These are phyloP conservation scores for Pegoplata infirma DNA, from an alignment of 2,888 invertebrate species.

Conservation along the genomic window DNA sequence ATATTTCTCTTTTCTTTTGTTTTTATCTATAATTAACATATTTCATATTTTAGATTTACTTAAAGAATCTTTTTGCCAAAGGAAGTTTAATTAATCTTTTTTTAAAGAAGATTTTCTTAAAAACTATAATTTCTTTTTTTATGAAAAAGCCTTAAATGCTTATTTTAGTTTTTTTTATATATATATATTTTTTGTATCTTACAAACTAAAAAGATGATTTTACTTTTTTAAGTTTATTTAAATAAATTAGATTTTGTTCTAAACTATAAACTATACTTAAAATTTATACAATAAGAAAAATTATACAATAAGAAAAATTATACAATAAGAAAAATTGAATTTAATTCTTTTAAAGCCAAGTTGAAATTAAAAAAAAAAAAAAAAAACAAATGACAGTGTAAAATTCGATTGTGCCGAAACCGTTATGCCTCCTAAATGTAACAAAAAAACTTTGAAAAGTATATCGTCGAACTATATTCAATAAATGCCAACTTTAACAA, in stretches of 20 bases:
- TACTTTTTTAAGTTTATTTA: constrained; percentile 19
- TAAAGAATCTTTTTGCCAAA: constrained; percentile 78
- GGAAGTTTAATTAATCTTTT: constrained; percentile 60
- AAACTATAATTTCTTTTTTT: constrained; percentile 14
- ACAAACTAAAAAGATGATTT: constrained; percentile 30
- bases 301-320: too few relatives aligned
- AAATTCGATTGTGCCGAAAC: too few relatives aligned
- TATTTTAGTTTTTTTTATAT: constrained; percentile 33
- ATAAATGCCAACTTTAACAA: too few relatives aligned
- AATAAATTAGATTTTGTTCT: constrained; percentile 29
- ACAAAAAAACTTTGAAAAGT: too few relatives aligned
- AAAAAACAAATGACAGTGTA: too few relatives aligned
- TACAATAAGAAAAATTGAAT: not conserved
- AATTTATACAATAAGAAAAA: too few relatives aligned
- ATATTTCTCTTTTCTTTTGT: constrained; percentile 56
- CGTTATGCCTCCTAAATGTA: too few relatives aligned
- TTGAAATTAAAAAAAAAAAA: not conserved
- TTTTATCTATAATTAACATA: constrained; percentile 54
- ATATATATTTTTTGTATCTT: constrained; percentile 34
- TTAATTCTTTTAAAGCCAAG: too few relatives aligned
- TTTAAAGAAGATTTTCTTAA: constrained; percentile 7
- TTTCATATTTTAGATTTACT: constrained; percentile 62
- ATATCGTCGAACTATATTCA: too few relatives aligned
- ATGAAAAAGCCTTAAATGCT: constrained; percentile 52
- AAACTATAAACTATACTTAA: constrained; percentile 39